Conservation (phyloP, 2,113 vertebrate species). For the Leptocoma aspasia region DNA sequence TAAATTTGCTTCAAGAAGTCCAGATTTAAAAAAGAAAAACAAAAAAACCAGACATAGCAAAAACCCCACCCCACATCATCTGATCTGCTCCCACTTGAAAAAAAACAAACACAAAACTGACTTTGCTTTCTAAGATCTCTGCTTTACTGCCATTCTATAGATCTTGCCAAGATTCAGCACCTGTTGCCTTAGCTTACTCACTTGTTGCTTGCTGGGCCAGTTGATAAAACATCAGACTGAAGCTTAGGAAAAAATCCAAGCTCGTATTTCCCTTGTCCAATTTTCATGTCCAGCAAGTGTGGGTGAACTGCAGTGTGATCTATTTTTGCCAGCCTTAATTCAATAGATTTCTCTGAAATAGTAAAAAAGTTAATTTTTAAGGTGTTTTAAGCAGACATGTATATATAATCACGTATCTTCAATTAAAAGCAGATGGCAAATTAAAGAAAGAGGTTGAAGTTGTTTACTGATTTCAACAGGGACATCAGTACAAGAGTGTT, state of each 20-base stretch:
- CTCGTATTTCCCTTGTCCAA: slow-evolving; percentile 97
- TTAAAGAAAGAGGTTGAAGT: not conserved
- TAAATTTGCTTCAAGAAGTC: not conserved
- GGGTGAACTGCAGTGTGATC: slow-evolving; percentile 96
- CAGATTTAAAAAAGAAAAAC: not conserved
- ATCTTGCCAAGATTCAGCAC: not conserved
- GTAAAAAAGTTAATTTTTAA: not conserved
- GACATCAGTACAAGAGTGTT: not conserved
- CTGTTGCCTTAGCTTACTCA: slow-evolving; percentile 61
- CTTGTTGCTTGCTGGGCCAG: slow-evolving; percentile 95
- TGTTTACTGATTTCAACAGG: not conserved
- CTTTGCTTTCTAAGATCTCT: not conserved
- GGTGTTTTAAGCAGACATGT: not conserved
- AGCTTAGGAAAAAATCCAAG: slow-evolving; percentile 96
- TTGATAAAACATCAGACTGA: slow-evolving; percentile 93
- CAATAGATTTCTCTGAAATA: slow-evolving; percentile 90
- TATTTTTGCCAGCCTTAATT: slow-evolving; percentile 91
- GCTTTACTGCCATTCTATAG: not conserved
- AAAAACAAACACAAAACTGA: not conserved
- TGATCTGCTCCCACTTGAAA: not conserved
- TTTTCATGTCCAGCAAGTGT: slow-evolving; percentile 98
- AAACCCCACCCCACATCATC: not conserved
- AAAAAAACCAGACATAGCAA: not conserved
- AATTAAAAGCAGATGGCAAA: not conserved
- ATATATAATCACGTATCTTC: not conserved